A percentile compares a stretch with the other conserved stretches of the same genome.
These are phyloP conservation scores for Pogonomyrmex californicus DNA, from an alignment of 1,140 invertebrate genomes.

Conservation along the genomic window DNA sequence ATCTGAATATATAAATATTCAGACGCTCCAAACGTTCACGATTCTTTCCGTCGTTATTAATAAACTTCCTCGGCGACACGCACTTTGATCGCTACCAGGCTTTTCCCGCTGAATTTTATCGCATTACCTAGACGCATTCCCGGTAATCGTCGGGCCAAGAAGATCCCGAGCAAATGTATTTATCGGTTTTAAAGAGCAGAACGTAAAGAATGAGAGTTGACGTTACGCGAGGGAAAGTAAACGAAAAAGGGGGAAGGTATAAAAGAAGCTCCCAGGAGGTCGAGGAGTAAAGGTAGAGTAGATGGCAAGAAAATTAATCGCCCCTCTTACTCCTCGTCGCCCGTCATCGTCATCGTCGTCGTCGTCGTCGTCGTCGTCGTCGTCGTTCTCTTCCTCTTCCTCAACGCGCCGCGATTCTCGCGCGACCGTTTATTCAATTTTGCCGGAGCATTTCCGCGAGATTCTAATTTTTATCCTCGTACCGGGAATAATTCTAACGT, in stretches of 20 bases:
- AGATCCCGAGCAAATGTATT: constrained; percentile 68
- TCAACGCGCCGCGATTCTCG: constrained; percentile 45
- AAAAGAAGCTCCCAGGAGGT: constrained; percentile 40
- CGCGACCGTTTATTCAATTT: constrained; percentile 54
- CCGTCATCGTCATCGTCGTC: constrained; percentile 1
- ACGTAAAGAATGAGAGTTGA: constrained; percentile 41
- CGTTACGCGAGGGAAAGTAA: constrained; percentile 3
- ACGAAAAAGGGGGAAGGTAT: constrained; percentile 29
- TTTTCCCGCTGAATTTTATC: constrained; percentile 40
- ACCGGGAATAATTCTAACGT: constrained; percentile 21
- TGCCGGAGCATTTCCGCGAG: constrained; percentile 18
- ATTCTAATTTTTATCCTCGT: constrained; percentile 46
- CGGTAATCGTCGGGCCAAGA: constrained; percentile 55
- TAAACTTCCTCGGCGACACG: constrained; percentile 18
- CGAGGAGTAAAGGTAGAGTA: constrained; percentile 28
- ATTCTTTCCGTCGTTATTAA: constrained; percentile 1
- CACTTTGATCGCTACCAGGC: constrained; percentile 32
- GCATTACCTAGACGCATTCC: constrained; percentile 52
- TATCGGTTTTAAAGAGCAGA: constrained; percentile 68
- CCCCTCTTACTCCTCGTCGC: constrained; percentile 11
- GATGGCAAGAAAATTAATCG: constrained; percentile 64
- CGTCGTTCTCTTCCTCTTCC: constrained; percentile 6
- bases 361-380: constrained; percentile 15
- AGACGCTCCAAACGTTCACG: not conserved
- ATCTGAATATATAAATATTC: not conserved